These are phyloP conservation scores for Acipenser transmontanus DNA, from an alignment of 2,797 vertebrate genomes.

Conservation along the genomic window DNA sequence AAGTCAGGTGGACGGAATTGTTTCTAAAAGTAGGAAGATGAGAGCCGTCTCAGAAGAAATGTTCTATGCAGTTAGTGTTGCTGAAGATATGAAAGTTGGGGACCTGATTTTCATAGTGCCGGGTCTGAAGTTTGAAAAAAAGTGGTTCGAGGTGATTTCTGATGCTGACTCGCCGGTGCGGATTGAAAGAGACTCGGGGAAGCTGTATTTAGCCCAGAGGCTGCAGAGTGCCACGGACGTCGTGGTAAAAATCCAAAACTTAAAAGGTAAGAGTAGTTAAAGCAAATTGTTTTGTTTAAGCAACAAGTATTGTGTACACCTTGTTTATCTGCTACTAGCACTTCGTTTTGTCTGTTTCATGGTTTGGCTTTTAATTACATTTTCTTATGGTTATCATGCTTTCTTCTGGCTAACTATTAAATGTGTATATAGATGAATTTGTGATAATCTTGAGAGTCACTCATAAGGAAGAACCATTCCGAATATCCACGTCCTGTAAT, in stretches of 20 bases:
- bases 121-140: slow-evolving; percentile 55
- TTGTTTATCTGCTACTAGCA: no score
- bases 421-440: no score
- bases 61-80: slow-evolving; percentile 60
- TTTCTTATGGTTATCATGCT: slow-evolving; percentile 30
- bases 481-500: no score
- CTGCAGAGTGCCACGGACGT: slow-evolving; percentile 48
- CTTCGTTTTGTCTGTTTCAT: slow-evolving; percentile 14
- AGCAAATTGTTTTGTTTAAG: no score
- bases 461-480: no score
- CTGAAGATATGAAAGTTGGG: slow-evolving; percentile 55
- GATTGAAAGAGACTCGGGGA: slow-evolving; percentile 68
- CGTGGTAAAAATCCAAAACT: slow-evolving; percentile 57
- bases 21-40: slow-evolving; percentile 28
- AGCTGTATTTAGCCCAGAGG: slow-evolving; percentile 56
- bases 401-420: slow-evolving; percentile 20
- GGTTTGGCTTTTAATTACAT: slow-evolving; percentile 18
- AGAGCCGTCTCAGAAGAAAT: slow-evolving; percentile 51
- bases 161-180: slow-evolving; percentile 50
- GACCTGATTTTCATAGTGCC: slow-evolving; percentile 76
- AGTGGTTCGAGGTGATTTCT: slow-evolving; percentile 66
- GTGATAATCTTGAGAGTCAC: no score
- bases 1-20: neutral
- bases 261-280: slow-evolving; percentile 46
- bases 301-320: no score